These are phyloP conservation scores for Schmidtea mediterranea DNA, from an alignment of 1,140 invertebrate genomes.

Conservation along the genomic window DNA sequence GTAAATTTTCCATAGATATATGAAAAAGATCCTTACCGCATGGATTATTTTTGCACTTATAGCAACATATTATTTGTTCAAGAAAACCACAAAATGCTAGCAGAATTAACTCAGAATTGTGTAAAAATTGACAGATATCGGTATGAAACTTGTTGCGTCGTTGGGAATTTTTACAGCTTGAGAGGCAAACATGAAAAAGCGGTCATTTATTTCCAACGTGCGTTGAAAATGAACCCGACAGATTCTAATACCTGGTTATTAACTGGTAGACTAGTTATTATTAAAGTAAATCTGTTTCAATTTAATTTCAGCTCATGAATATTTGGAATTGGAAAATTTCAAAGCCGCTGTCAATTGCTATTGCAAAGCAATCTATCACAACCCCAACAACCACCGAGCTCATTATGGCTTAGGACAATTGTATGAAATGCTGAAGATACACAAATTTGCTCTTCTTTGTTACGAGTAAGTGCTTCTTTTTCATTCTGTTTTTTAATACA, in stretches of 20 bases:
- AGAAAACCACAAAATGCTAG: neutral
- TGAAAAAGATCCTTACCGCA: neutral
- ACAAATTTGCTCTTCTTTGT: slow-evolving; percentile 76
- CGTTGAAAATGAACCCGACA: slow-evolving; percentile 68
- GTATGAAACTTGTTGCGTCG: slow-evolving; percentile 16
- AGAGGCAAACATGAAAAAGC: slow-evolving; percentile 81
- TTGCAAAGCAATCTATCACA: neutral
- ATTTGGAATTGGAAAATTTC: neutral
- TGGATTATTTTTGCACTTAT: neutral
- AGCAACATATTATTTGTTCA: slow-evolving; percentile 2
- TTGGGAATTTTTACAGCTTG: slow-evolving; percentile 97
- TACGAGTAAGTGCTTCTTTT: slow-evolving; percentile 73
- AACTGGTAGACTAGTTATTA: slow-evolving; percentile 37
- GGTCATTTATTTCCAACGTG: slow-evolving; percentile 76
- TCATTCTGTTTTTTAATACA: too few relatives aligned
- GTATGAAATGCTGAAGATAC: slow-evolving; percentile 89
- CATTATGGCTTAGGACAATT: slow-evolving; percentile 95
- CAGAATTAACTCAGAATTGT: slow-evolving; percentile 1
- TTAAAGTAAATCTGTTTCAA: neutral
- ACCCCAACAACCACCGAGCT: slow-evolving; percentile 59
- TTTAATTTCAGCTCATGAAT: slow-evolving; percentile 1
- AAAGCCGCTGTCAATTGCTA: neutral
- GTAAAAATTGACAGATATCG: neutral
- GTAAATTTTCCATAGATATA: neutral
- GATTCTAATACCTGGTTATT: slow-evolving; percentile 81